phyloP scores from a whole-genome alignment of 2,888 invertebrate genomes.

The Heliconius charithonia region DNA sequence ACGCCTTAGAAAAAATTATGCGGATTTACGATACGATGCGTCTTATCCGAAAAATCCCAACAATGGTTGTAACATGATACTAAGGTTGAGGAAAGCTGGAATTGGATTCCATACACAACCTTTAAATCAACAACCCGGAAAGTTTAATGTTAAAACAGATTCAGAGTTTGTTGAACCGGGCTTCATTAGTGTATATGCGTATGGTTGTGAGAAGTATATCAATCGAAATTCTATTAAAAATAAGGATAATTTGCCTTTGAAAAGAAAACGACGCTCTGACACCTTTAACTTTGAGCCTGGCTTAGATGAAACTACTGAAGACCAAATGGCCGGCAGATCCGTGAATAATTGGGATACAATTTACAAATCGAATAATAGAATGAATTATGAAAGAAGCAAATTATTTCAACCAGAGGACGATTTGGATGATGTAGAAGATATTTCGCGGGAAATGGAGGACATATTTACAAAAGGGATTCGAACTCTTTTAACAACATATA shows the following conservation, averaged over 20 bases:
- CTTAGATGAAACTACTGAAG: conserved; percentile 58
- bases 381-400: conserved; percentile 78
- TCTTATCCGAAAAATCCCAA: conserved; percentile 63
- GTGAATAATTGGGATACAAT: conserved; percentile 68
- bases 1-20: conserved; percentile 67
- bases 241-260: conserved; percentile 70
- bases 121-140: conserved; percentile 86
- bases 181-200: conserved; percentile 93
- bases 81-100: conserved; percentile 89
- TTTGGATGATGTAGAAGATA: conserved; percentile 85
- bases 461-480: conserved; percentile 93
- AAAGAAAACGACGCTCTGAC: conserved; percentile 68
- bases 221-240: conserved; percentile 73
- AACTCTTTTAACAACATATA: conserved; percentile 90
- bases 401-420: conserved; percentile 80
- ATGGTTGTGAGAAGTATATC: conserved; percentile 88
- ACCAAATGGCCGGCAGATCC: conserved; percentile 58
- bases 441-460: conserved; percentile 92
- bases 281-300: conserved; percentile 73
- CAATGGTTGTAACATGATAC: conserved; percentile 90
- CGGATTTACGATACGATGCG: conserved; percentile 68
- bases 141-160: conserved; percentile 90
- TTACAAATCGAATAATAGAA: conserved; percentile 68
- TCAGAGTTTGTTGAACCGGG: conserved; percentile 93
- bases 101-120: conserved; percentile 91